These are phyloP conservation scores for Trematocara zebra DNA, from an alignment of 2,113 vertebrate species.

Conservation along the genomic window DNA sequence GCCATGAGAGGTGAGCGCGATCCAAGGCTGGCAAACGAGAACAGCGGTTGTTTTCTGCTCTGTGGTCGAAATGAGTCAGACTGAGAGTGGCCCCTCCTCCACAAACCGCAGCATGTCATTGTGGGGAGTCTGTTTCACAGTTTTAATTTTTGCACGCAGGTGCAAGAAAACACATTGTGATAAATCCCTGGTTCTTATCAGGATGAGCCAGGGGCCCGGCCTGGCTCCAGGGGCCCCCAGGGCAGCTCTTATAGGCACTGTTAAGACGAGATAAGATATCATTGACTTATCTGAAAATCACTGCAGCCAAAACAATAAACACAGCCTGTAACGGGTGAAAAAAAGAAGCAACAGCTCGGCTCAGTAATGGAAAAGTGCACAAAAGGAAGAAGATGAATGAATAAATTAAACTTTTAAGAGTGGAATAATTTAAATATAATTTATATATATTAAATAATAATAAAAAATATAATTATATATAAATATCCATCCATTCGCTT, in stretches of 20 bases:
- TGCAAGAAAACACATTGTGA: background rate
- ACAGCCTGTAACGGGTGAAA: background rate
- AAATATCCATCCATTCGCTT: too few species aligned
- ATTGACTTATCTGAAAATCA: background rate
- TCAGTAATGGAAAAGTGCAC: background rate
- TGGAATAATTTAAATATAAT: background rate
- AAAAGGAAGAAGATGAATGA: rapidly evolving
- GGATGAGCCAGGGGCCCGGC: rapidly evolving
- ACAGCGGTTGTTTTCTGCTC: background rate
- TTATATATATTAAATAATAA: too few species aligned
- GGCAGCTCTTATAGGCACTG: background rate
- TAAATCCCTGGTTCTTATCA: background rate
- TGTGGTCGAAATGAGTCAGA: background rate
- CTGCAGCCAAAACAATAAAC: background rate
- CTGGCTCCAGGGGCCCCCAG: rapidly evolving
- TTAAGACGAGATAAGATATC: background rate
- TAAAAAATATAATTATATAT: too few species aligned
- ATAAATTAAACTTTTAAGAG: background rate
- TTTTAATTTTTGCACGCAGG: rapidly evolving
- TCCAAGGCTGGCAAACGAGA: background rate
- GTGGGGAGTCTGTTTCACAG: background rate
- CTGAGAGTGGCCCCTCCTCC: background rate
- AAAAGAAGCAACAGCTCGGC: background rate
- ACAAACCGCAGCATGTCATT: background rate
- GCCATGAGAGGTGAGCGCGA: conserved; percentile 90